Evolutionary conservation across 2,797 vertebrate species (phyloP).

Genomic region (Triplophysa yarkandensis): DNA sequence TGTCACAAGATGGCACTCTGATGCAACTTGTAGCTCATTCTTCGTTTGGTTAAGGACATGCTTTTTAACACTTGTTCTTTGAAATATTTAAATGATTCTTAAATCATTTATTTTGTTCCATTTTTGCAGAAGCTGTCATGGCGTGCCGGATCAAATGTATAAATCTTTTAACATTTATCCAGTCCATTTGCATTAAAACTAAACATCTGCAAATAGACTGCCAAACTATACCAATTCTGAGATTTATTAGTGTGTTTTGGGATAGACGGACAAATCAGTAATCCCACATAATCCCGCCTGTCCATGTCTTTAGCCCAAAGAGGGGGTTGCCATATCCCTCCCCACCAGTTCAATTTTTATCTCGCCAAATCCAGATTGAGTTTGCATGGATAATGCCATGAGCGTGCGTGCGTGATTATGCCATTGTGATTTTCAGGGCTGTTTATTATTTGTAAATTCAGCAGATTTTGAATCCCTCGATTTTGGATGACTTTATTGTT

Average conservation of each 20-base stretch:
- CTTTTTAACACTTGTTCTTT: neutral
- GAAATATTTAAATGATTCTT: neutral
- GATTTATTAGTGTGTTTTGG: constrained; percentile 53
- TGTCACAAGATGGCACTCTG: neutral
- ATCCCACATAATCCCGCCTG: constrained; percentile 67
- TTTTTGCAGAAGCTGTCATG: neutral
- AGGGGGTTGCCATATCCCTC: neutral
- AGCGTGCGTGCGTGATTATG: neutral
- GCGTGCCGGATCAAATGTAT: constrained; percentile 1
- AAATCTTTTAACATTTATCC: constrained; percentile 11
- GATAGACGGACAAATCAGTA: constrained; percentile 59
- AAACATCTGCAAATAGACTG: constrained; percentile 43
- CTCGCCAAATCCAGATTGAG: neutral
- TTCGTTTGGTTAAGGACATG: neutral
- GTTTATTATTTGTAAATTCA: neutral
- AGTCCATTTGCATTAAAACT: constrained; percentile 36
- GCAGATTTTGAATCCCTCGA: neutral
- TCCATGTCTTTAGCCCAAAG: constrained; percentile 47
- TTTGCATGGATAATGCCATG: neutral
- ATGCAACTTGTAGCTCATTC: neutral
- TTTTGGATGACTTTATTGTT: neutral
- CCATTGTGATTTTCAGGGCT: neutral
- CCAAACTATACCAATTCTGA: constrained; percentile 45
- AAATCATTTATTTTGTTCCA: neutral
- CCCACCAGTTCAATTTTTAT: neutral